Conservation (phyloP, 2,113 vertebrate species). For the Caretta caretta region DNA sequence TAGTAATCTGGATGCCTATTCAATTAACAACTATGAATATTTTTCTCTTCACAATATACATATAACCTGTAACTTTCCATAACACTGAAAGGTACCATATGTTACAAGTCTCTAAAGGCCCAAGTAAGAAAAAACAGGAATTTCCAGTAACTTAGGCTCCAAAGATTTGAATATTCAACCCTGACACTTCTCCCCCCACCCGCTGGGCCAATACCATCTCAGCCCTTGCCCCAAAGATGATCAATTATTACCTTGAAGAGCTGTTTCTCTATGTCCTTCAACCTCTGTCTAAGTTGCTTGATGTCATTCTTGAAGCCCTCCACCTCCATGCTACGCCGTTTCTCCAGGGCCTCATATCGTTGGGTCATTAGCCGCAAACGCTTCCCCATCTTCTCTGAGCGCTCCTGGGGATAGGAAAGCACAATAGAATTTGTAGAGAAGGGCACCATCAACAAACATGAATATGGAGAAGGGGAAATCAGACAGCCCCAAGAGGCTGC, state of each 20-base stretch:
- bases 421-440: not conserved
- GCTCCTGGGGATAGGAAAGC: slow-evolving; percentile 82
- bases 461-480: not conserved
- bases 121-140: not conserved
- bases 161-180: not conserved
- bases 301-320: slow-evolving; percentile 95
- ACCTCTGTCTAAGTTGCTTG: slow-evolving; percentile 88
- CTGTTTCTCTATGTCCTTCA: slow-evolving; percentile 92
- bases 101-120: not conserved
- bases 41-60: not conserved
- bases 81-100: not conserved
- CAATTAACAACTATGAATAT: not conserved
- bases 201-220: not conserved
- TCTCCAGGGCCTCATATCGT: slow-evolving; percentile 92
- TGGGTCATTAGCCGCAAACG: slow-evolving; percentile 91
- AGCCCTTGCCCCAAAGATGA: not conserved
- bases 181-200: not conserved
- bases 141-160: not conserved
- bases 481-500: not conserved
- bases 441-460: not conserved
- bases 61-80: not conserved
- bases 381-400: slow-evolving; percentile 90
- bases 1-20: not conserved
- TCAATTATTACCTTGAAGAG: slow-evolving; percentile 87
- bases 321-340: slow-evolving; percentile 90